Evolutionary conservation across 1,140 invertebrate species (phyloP), one percentile per base, ranked within the genome.

Genomic region (Drosophila chauvacae): DNA sequence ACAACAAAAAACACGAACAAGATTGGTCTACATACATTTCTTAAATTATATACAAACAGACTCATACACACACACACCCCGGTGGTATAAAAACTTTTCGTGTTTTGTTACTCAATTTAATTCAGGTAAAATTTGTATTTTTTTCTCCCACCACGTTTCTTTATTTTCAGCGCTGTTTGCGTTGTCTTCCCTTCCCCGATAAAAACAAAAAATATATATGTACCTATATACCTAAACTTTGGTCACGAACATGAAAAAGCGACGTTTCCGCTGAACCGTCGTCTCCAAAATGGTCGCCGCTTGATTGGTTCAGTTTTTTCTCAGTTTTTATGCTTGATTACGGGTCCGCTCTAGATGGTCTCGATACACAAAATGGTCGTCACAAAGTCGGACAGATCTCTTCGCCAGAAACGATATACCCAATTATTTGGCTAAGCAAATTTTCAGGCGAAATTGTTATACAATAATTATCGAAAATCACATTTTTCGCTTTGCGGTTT

Each of bases 71-170:
- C 37, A 65, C 35, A 45, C 39, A 44, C 26, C 14, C 18, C 26
- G 66, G 50, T 41, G 41, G 35, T 41, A 68, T 60, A 75, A 77
- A 77, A 77, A 85, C 80, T 55, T 63, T 91, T 81, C 88, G 87
- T 91, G 83, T 91, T 91, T 87, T 88, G 83, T 91, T 91, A 85
- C 88, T 91, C 79, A 91, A 91, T 91, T 91, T 91, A 91, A 91
- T 91, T 87, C 88, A 91, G 88, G 88, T 88, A 91, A 88, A 91
- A 90, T 79, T 66, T 61, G 65, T 66, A 57, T 70, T 72, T 48
- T 50, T 86, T 78, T 65, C 42, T 56, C 20, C 62, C 42, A 13
- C 58, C 28, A 51, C 16, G 53, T 65, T 74, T 53, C 41, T 77
- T 77, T 64, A 42, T 64, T 44, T 58, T 76, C 47, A 48, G 39